These are phyloP conservation scores for Antechinus stuartii DNA, from an alignment of 2,113 vertebrate genomes.

Conservation along the genomic window DNA sequence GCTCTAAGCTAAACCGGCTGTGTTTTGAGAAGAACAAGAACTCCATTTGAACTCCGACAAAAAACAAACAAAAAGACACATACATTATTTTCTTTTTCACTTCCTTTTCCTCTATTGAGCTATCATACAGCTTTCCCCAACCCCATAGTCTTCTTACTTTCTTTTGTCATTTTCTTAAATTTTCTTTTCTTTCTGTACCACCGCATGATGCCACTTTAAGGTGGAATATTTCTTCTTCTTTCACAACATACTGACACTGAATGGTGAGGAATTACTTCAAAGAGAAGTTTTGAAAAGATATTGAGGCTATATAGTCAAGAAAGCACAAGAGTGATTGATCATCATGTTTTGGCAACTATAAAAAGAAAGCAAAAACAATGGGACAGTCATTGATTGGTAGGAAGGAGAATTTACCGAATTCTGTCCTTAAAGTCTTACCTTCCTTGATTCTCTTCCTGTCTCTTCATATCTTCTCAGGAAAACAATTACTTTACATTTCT, in stretches of 20 bases:
- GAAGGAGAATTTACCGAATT: neutral
- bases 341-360: constrained; percentile 29
- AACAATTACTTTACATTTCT: neutral
- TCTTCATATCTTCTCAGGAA: neutral
- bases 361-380: constrained; percentile 7
- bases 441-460: neutral
- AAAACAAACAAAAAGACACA: too few relatives aligned
- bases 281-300: constrained; percentile 17
- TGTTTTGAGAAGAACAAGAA: too few relatives aligned
- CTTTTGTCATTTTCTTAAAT: too few relatives aligned
- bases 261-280: neutral
- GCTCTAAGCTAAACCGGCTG: too few relatives aligned
- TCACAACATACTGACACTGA: constrained; percentile 24
- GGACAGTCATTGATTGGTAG: neutral
- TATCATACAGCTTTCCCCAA: too few relatives aligned
- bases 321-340: constrained; percentile 28
- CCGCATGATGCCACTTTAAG: neutral
- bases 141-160: too few relatives aligned
- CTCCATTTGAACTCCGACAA: too few relatives aligned
- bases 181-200: neutral
- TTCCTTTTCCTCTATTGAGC: too few relatives aligned
- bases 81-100: too few relatives aligned
- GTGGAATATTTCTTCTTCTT: constrained; percentile 22
- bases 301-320: neutral
- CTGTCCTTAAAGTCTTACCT: neutral